Base-by-base conservation (phyloP, 2,113 vertebrate species). In the Oncorhynchus clarkii region DNA sequence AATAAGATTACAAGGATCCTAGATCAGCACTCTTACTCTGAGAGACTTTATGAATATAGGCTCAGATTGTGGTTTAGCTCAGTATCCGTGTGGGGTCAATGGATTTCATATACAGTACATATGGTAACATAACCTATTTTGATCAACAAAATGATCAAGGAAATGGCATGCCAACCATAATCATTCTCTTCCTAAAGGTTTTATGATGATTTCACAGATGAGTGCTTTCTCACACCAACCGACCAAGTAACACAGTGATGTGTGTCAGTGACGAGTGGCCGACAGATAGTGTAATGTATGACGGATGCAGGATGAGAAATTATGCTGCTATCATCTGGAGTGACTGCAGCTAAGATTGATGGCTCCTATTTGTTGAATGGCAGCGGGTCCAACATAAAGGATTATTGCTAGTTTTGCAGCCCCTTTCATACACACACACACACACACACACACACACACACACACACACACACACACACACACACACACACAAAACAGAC, bases 291-390 rank as follows among this genome's bases (percentile, higher is more conserved):
- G 45, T 77, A 72, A 74, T 69, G 66, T 68, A 72, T 74, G 78
- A 48, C 69, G 65, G 79, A 75, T 69, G 66, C 67, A 70, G 71
- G 59, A 70, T 80, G 78, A 80, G 60, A 75, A 80, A 80, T 80
- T n/a, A 72, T 7, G 27, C 12, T 54, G 68, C 69, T 65, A 69
- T 62, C 51, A 72, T 68, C 65, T 39, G 12, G 73, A 59, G 39
- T 80, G 78, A 72, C 39, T 29, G 49, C 71, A 76, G 70, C 51
- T 8, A n/a, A 80, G 79, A 81, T 77, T 81, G 60, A 81, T 78
- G 26, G 72, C 67, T 60, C 26, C 14, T 74, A 20, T 77, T 73
- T 62, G 67, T 54, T 81, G 54, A 76, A 20, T 71, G 67, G 73
- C 75, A 78, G 75, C 13, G n/a, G 49, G 39, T 26, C 73, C 22